Evolutionary conservation across 2,888 invertebrate species (phyloP).

Genomic region (Torymus auratus): DNA sequence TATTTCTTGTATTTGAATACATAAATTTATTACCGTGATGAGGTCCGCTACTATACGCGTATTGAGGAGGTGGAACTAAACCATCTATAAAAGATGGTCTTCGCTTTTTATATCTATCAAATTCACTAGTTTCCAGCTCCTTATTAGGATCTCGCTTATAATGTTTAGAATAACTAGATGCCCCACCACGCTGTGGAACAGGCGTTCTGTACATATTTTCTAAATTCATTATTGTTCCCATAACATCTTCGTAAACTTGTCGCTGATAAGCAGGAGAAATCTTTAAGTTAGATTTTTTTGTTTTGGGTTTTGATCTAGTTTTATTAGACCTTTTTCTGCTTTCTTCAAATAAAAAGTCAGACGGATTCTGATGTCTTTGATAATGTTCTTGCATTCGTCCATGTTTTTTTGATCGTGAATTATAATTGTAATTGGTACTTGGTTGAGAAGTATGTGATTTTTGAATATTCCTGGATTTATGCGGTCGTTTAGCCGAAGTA

Average conservation of each 20-base stretch:
- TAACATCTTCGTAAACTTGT: conserved; percentile 73
- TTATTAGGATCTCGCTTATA: conserved; percentile 11
- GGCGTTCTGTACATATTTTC: conserved; percentile 59
- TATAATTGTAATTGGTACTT: conserved; percentile 10
- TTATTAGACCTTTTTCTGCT: not conserved
- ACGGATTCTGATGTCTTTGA: conserved; percentile 1
- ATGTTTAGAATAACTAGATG: conserved; percentile 1
- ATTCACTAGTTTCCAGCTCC: conserved; percentile 2
- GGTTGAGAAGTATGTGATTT: not conserved
- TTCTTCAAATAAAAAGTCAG: not conserved
- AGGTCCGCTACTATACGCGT: not conserved
- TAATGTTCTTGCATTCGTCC: not conserved
- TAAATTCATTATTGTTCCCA: conserved; percentile 71
- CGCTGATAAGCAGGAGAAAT: conserved; percentile 66
- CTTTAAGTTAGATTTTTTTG: conserved; percentile 34
- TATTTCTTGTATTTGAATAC: conserved; percentile 11
- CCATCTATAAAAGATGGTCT: conserved; percentile 38
- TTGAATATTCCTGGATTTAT: not conserved
- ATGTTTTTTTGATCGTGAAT: not conserved
- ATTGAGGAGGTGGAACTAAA: conserved; percentile 49
- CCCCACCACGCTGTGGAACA: not conserved
- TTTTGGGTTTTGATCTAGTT: conserved; percentile 36
- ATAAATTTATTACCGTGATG: conserved; percentile 14
- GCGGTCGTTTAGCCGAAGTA: not conserved
- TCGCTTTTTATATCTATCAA: conserved; percentile 10